Evolutionary conservation across 2,113 vertebrate species (phyloP), one percentile per base, ranked within the genome.

Genomic region (Dissostichus mawsoni): DNA sequence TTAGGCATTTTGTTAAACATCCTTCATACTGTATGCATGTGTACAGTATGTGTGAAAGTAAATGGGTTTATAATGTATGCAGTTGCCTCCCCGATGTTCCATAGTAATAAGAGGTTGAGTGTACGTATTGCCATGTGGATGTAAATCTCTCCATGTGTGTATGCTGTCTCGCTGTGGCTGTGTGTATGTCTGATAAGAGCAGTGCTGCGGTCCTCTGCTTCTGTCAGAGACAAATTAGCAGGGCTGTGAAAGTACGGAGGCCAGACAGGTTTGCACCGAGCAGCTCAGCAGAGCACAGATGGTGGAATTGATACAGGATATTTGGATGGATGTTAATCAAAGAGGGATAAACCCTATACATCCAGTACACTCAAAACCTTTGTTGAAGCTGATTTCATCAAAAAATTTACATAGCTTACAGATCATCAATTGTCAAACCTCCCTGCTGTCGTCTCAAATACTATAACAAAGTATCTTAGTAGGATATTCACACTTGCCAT

Each of bases 151-250:
- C 9, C 55, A 14, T 75, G 18, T 63, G 16, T 67, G 29, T 62
- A 1, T 17, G 17, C n/a, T 8, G 48, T 41, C 17, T 59, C 16
- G 53, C 9, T 45, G 62, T 73, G 20, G 8, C 8, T 74, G 47
- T 33, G 58, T 70, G 50, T 63, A 11, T 23, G 58, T 69, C 5
- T 51, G 52, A 45, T 76, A 53, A 59, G 20, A 69, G 57, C 16
- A 55, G 50, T 12, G 17, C 41, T 36, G 57, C 25, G 33, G 29
- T 71, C 57, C 52, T 50, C 11, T 67, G 65, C 47, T 52, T 72
- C 55, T 63, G 57, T 58, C 70, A 41, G 51, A 56, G 67, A 55
- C 36, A 14, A 74, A 83, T 81, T 70, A 81, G 47, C 61, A 59
- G 41, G 25, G 48, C 52, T 70, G 55, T 47, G 29, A 63, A 45